phyloP scores from a whole-genome alignment of 2,113 vertebrate genomes.

The Peromyscus californicus region DNA sequence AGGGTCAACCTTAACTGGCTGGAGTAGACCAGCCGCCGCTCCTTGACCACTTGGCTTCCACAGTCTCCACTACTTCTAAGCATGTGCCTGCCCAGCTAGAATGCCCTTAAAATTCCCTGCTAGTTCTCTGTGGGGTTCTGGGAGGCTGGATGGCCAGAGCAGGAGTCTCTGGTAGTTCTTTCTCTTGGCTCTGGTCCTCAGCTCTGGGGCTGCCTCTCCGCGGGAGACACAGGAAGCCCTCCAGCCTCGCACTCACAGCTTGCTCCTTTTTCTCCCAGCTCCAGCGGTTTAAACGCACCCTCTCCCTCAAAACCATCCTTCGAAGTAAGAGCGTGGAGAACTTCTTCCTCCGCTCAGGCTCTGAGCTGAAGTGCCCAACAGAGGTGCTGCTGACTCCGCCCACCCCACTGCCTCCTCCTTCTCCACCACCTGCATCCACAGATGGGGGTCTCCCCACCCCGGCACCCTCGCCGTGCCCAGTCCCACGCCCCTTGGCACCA shows the following conservation, averaged over 20 bases:
- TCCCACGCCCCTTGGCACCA: slow-evolving; percentile 87
- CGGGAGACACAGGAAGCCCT: not conserved
- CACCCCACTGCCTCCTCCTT: slow-evolving; percentile 88
- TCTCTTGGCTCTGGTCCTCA: not conserved
- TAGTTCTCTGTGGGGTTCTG: not conserved
- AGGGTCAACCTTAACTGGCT: not conserved
- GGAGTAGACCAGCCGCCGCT: not conserved
- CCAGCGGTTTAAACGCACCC: slow-evolving; percentile 92
- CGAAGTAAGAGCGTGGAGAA: slow-evolving; percentile 96
- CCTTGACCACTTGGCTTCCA: not conserved
- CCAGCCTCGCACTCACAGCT: not conserved
- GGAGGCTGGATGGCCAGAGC: not conserved
- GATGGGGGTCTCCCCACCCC: slow-evolving; percentile 69
- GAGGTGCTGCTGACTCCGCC: slow-evolving; percentile 91
- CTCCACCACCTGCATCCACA: slow-evolving; percentile 84
- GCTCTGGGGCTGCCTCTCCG: not conserved
- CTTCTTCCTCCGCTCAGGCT: slow-evolving; percentile 94
- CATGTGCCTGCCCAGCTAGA: not conserved
- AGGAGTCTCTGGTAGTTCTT: not conserved
- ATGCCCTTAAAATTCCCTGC: not conserved
- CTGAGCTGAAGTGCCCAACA: slow-evolving; percentile 90
- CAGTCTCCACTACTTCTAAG: not conserved
- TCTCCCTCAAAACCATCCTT: slow-evolving; percentile 95
- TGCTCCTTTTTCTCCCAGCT: slow-evolving; percentile 85
- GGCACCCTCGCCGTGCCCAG: slow-evolving; percentile 79